Evolutionary conservation across 1,140 invertebrate species (phyloP).

Genomic region (Homarus americanus): DNA sequence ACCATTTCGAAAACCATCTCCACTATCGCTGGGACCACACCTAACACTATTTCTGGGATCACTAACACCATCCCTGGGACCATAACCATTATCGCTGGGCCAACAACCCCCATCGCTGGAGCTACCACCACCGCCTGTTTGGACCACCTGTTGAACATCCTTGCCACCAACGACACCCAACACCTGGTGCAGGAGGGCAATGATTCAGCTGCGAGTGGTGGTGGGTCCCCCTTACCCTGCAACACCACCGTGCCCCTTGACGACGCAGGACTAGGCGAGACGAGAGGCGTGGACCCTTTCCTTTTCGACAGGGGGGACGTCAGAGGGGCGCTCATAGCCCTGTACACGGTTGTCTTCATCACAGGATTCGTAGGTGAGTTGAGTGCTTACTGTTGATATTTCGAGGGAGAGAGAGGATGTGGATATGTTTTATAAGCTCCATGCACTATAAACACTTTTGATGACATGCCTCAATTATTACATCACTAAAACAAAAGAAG

Average conservation of each 20-base stretch:
- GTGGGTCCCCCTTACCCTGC: slow-evolving; percentile 11
- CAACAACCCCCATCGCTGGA: too few species aligned
- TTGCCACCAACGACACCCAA: background rate
- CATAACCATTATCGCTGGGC: background rate
- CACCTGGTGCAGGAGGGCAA: background rate
- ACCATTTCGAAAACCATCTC: background rate
- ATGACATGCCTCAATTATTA: too few species aligned
- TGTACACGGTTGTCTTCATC: slow-evolving; percentile 55
- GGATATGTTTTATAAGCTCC: too few species aligned
- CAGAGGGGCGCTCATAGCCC: slow-evolving; percentile 40
- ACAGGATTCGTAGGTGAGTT: slow-evolving; percentile 47
- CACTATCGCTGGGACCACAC: background rate
- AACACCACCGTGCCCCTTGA: background rate
- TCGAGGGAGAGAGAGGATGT: too few species aligned
- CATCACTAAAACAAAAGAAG: too few species aligned
- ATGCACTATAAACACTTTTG: too few species aligned
- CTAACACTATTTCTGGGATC: too few species aligned
- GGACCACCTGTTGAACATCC: background rate
- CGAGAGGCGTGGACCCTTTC: slow-evolving; percentile 23
- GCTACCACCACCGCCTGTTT: background rate
- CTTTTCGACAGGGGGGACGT: slow-evolving; percentile 48
- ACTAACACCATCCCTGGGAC: background rate
- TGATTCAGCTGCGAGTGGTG: too few species aligned
- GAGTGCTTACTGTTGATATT: too few species aligned
- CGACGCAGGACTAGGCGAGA: background rate